Conservation (phyloP, 2,888 invertebrate genomes). For the Punctoribates punctum region DNA sequence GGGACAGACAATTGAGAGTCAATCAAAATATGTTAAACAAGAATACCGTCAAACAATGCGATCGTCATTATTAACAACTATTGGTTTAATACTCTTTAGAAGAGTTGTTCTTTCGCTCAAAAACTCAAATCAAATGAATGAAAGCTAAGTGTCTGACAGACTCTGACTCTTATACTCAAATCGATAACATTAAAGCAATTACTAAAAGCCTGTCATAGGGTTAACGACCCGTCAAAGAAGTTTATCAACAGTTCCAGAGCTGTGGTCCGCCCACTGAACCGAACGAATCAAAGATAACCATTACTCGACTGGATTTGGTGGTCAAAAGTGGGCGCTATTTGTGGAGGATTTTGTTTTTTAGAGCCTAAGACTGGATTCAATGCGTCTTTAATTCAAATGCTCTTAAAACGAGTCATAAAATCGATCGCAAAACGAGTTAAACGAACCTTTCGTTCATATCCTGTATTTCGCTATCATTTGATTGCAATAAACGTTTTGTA, state of each 20-base stretch:
- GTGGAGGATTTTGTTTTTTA: not conserved
- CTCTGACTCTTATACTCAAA: slow-evolving; percentile 16
- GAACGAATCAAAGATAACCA: not conserved
- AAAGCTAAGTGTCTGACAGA: not conserved
- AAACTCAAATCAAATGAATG: not conserved
- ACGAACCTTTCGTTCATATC: not conserved
- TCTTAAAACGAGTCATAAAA: not conserved
- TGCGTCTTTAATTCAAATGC: not conserved
- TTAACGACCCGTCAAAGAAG: slow-evolving; percentile 27
- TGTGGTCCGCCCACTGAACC: slow-evolving; percentile 22
- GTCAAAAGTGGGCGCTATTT: slow-evolving; percentile 32
- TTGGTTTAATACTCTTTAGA: not conserved
- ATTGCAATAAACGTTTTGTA: too few relatives aligned
- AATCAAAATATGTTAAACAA: not conserved
- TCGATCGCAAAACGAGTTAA: slow-evolving; percentile 19
- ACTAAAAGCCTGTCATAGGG: not conserved
- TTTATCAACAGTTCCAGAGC: slow-evolving; percentile 4
- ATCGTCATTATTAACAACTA: not conserved
- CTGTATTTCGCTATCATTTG: not conserved
- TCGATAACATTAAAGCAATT: slow-evolving; percentile 8
- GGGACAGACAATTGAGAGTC: not conserved
- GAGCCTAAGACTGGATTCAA: not conserved
- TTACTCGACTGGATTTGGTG: not conserved
- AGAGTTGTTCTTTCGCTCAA: not conserved
- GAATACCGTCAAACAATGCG: slow-evolving; percentile 9